A percentile compares a stretch with the other conserved stretches of the same genome.
These are phyloP conservation scores for Donacobius atricapilla DNA, from an alignment of 2,113 vertebrate genomes.

Conservation along the genomic window DNA sequence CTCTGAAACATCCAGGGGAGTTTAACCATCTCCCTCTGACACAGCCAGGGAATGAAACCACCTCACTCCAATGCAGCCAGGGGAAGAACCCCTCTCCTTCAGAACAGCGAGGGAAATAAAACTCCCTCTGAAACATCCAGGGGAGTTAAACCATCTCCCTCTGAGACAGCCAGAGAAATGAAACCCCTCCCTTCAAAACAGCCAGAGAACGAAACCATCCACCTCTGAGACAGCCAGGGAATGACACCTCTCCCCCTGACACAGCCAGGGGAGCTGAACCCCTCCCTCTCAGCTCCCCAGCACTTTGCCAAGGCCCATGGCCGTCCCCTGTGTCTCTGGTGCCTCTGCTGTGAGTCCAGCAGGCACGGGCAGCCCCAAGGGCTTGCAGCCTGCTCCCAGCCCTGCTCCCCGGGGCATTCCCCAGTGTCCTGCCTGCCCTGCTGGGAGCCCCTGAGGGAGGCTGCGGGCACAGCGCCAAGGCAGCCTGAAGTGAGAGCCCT, in stretches of 20 bases:
- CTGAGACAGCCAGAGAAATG: too few species aligned
- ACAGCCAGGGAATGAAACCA: too few species aligned
- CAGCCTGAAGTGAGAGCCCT: not conserved
- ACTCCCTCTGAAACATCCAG: too few species aligned
- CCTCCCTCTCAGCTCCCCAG: not conserved
- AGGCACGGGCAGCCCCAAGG: not conserved
- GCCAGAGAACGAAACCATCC: not conserved
- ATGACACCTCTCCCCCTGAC: too few species aligned
- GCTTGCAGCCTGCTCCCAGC: too few species aligned
- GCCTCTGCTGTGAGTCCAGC: too few species aligned
- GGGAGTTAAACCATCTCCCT: too few species aligned
- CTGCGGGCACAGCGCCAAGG: too few species aligned
- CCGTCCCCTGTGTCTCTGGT: rapidly evolving
- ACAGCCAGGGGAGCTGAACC: too few species aligned
- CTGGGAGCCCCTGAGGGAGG: not conserved
- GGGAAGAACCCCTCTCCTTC: not conserved
- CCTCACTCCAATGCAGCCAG: not conserved
- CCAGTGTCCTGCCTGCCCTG: rapidly evolving
- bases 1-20: not conserved
- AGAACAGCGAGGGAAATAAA: not conserved
- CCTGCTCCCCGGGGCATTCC: not conserved
- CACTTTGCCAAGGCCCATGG: rapidly evolving
- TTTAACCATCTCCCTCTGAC: rapidly evolving
- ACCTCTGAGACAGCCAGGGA: not conserved
- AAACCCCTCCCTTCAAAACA: not conserved